Evolutionary conservation across 2,113 vertebrate genomes (phyloP).

Genomic region (Raja brachyura): DNA sequence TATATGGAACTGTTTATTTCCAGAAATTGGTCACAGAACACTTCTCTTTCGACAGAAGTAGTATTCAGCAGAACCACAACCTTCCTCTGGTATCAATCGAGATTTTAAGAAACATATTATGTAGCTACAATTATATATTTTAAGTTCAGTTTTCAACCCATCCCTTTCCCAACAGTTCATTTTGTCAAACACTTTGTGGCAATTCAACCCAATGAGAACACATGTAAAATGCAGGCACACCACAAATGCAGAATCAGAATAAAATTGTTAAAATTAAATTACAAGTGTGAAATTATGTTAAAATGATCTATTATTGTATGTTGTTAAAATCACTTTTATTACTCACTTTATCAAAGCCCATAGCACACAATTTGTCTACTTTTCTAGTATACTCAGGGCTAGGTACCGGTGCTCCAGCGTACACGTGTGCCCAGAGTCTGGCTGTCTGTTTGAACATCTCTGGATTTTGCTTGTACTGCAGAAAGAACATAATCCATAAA

Average conservation of each 20-base stretch:
- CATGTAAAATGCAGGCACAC: neutral
- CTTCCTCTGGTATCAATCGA: neutral
- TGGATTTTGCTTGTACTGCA: conserved; percentile 96
- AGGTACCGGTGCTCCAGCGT: conserved; percentile 86
- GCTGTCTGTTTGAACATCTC: conserved; percentile 99
- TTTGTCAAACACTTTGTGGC: neutral
- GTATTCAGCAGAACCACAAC: neutral
- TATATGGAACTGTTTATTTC: neutral
- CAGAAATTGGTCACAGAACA: neutral
- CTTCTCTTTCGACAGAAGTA: neutral
- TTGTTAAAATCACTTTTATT: conserved; percentile 32
- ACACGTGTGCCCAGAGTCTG: conserved; percentile 91
- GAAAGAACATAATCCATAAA: conserved; percentile 32
- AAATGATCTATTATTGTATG: neutral
- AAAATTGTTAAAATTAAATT: neutral
- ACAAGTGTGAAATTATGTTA: neutral
- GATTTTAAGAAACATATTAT: neutral
- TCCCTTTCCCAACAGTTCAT: neutral
- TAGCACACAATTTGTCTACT: conserved; percentile 98
- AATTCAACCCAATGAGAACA: neutral
- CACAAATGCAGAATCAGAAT: neutral
- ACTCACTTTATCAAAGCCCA: conserved; percentile 98
- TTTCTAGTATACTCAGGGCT: conserved; percentile 94
- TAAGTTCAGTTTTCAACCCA: neutral
- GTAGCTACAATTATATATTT: too few species aligned